Conservation (phyloP, 2,888 invertebrate species). For the Torymus tubicola region DNA sequence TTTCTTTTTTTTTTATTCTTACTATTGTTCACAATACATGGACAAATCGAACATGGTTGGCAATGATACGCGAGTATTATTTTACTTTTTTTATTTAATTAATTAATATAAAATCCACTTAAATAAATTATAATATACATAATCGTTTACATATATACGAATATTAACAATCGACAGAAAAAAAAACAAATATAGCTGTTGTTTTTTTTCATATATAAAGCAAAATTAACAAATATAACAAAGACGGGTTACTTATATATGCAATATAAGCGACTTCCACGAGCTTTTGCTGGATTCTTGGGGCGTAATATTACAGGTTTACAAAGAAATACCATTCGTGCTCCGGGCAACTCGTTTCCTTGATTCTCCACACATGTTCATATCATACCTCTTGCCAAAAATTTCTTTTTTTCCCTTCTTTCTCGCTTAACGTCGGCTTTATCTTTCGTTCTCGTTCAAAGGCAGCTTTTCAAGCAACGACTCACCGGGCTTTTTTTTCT, state of each 20-base stretch:
- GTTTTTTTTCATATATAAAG: conserved; percentile 30
- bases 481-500: too few relatives aligned
- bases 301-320: conserved; percentile 39
- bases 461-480: too few relatives aligned
- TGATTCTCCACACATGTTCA: neutral
- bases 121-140: conserved; percentile 54
- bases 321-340: conserved; percentile 41
- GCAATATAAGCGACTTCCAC: conserved; percentile 51
- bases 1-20: conserved; percentile 19
- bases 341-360: conserved; percentile 36
- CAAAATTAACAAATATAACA: conserved; percentile 58
- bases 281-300: conserved; percentile 41
- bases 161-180: conserved; percentile 51
- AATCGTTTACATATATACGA: conserved; percentile 48
- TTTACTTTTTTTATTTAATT: conserved; percentile 13
- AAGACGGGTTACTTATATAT: conserved; percentile 41
- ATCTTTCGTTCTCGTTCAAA: neutral
- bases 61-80: conserved; percentile 51
- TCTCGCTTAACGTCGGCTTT: conserved; percentile 28
- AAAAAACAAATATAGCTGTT: conserved; percentile 45
- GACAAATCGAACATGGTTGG: conserved; percentile 50
- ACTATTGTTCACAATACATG: conserved; percentile 45
- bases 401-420: conserved; percentile 17
- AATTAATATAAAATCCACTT: conserved; percentile 15
- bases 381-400: neutral